These are phyloP conservation scores for Resseliella maxima DNA, from an alignment of 2,888 invertebrate genomes.

Conservation along the genomic window DNA sequence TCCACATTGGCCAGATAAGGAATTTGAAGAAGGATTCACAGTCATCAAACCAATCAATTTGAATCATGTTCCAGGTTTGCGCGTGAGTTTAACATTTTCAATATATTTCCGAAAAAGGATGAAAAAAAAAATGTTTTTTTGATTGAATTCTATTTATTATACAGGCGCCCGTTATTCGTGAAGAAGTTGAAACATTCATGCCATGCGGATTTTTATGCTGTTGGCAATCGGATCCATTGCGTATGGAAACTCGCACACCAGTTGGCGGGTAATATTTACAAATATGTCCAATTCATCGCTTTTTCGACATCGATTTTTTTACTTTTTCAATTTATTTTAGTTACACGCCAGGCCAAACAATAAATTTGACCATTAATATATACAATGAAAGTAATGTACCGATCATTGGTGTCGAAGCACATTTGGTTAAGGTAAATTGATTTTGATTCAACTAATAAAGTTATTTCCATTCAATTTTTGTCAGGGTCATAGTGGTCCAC, in stretches of 20 bases:
- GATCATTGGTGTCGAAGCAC: neutral
- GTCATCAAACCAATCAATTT: constrained; percentile 42
- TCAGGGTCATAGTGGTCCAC: too few relatives aligned
- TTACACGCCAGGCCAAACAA: constrained; percentile 4
- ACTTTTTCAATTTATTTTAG: too few relatives aligned
- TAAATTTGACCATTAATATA: neutral
- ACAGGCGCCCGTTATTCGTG: neutral
- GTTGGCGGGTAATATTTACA: too few relatives aligned
- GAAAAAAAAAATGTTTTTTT: too few relatives aligned
- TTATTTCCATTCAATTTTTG: too few relatives aligned
- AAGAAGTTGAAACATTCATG: neutral
- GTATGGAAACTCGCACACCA: neutral
- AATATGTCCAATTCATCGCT: too few relatives aligned
- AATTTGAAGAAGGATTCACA: constrained; percentile 23
- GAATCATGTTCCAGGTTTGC: neutral
- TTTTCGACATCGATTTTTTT: too few relatives aligned
- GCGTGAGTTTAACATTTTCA: neutral
- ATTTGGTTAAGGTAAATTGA: neutral
- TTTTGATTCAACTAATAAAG: too few relatives aligned
- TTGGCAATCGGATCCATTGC: neutral
- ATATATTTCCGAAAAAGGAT: too few relatives aligned
- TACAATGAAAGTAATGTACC: neutral
- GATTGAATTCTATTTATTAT: neutral
- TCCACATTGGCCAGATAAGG: constrained; percentile 13
- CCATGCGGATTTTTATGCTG: neutral